Percentiles rank a stretch among this genome's conserved stretches.
Conservation (phyloP, 1,140 invertebrate species). For the Diachasma alloeum region DNA sequence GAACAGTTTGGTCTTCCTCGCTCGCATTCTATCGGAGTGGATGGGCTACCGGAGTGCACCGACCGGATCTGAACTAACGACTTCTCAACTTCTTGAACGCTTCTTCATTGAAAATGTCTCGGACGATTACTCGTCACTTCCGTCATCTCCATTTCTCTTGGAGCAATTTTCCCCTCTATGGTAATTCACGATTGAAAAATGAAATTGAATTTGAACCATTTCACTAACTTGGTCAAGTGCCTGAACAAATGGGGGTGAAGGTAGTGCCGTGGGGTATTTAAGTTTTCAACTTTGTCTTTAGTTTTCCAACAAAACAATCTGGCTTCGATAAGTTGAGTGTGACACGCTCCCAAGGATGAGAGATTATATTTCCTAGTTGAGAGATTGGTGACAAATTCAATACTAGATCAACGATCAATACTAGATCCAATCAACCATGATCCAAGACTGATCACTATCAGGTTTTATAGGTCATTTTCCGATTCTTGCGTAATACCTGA, state of each 20-base stretch:
- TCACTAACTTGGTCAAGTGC: not conserved
- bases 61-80: constrained; percentile 33
- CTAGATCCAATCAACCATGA: too few species aligned
- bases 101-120: constrained; percentile 33
- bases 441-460: too few species aligned
- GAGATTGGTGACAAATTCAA: not conserved
- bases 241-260: not conserved
- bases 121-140: constrained; percentile 19
- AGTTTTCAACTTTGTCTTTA: not conserved
- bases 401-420: too few species aligned
- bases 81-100: constrained; percentile 40
- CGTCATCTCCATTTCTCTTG: constrained; percentile 4
- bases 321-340: not conserved
- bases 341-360: not conserved
- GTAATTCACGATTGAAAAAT: not conserved
- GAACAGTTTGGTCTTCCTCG: not conserved
- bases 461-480: too few species aligned
- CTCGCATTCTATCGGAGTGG: not conserved
- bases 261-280: not conserved
- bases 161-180: not conserved
- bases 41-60: not conserved
- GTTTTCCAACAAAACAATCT: not conserved
- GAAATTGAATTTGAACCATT: not conserved
- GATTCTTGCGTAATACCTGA: too few species aligned
- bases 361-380: not conserved